Conservation (phyloP, 2,888 invertebrate species). For the Thereva unica region DNA sequence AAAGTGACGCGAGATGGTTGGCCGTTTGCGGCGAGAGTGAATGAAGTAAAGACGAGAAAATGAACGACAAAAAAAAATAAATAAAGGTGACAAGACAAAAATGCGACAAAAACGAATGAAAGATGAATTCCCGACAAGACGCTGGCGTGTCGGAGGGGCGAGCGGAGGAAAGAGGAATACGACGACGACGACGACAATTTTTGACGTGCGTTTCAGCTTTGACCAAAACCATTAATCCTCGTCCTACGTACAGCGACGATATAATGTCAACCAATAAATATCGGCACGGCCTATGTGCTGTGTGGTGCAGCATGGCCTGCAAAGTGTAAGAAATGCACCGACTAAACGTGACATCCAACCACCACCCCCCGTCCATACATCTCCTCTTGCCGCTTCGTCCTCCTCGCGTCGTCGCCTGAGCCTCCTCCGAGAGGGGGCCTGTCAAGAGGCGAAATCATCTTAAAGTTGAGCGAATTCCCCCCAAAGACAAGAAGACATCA, state of each 20-base stretch:
- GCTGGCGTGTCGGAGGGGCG: background rate
- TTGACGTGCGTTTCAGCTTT: slow-evolving; percentile 30
- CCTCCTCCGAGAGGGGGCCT: background rate
- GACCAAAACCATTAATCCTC: slow-evolving; percentile 34
- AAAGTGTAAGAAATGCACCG: background rate
- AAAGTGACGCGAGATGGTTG: background rate
- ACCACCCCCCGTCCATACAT: no score
- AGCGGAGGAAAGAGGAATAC: no score
- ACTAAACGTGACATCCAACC: background rate
- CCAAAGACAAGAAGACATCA: slow-evolving; percentile 24
- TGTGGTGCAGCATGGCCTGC: background rate
- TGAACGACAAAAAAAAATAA: background rate
- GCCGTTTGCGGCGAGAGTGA: background rate
- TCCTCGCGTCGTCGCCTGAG: background rate
- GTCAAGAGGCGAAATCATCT: slow-evolving; percentile 20
- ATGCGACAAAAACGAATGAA: slow-evolving; percentile 4
- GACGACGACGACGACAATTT: slow-evolving; percentile 22
- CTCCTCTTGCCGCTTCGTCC: background rate
- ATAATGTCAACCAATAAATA: slow-evolving; percentile 31
- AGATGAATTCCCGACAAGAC: slow-evolving; percentile 32
- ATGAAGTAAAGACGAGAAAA: background rate
- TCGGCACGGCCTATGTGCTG: slow-evolving; percentile 1
- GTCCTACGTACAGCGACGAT: slow-evolving; percentile 25
- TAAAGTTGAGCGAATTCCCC: slow-evolving; percentile 25
- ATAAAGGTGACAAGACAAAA: background rate